Conservation (phyloP, 2,113 vertebrate species). For the Plecotus auritus region DNA sequence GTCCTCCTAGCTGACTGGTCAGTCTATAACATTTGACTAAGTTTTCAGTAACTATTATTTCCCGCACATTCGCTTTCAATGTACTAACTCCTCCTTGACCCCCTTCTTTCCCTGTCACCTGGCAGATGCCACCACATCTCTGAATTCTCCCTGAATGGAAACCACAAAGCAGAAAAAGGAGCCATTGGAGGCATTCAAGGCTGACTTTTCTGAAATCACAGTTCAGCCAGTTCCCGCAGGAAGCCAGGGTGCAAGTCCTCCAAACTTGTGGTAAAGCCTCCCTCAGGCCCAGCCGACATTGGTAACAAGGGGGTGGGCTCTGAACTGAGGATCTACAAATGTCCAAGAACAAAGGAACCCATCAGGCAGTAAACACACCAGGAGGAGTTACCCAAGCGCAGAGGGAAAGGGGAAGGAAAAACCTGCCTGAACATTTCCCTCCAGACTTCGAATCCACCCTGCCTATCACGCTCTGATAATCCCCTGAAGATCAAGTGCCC, state of each 20-base stretch:
- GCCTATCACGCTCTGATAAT: constrained; percentile 3
- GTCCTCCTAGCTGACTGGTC: not conserved
- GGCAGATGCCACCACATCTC: not conserved
- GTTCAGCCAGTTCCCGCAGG: not conserved
- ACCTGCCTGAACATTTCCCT: not conserved
- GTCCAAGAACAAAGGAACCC: constrained; percentile 39
- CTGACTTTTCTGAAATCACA: not conserved
- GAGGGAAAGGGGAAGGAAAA: not conserved
- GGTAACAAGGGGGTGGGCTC: constrained; percentile 20
- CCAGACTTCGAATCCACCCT: constrained; percentile 5
- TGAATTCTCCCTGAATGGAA: not conserved
- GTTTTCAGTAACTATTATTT: constrained; percentile 9
- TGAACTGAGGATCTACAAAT: constrained; percentile 47
- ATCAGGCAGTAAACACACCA: constrained; percentile 42
- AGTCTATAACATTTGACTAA: not conserved
- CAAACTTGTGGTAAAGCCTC: not conserved
- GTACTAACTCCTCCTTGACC: not conserved
- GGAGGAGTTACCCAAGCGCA: constrained; percentile 44
- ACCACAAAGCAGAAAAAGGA: too few relatives aligned
- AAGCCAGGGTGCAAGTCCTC: not conserved
- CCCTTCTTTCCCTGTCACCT: not conserved
- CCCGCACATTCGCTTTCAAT: not conserved
- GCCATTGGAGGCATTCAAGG: too few relatives aligned
- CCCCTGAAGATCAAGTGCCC: not conserved
- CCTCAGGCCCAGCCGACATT: not conserved